Conservation (phyloP, 2,888 invertebrate species). For the Nebria brevicollis region DNA sequence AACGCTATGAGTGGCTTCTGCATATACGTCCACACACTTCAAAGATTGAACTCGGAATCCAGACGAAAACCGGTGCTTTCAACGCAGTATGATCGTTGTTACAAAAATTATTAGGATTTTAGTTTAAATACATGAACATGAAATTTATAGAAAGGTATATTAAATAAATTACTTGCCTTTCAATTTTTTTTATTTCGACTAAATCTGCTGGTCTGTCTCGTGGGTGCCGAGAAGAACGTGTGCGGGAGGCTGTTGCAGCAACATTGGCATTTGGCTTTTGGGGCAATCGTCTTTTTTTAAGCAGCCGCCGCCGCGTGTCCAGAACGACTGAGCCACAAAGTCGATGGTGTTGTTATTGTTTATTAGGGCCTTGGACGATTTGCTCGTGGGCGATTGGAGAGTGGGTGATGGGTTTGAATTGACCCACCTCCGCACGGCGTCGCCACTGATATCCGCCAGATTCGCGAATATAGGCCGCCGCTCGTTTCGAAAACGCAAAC, state of each 20-base stretch:
- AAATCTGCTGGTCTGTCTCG: constrained; percentile 70
- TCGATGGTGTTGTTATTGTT: constrained; percentile 69
- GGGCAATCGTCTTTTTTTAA: constrained; percentile 56
- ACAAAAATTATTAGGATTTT: no score
- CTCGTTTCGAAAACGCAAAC: background rate
- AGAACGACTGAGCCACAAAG: constrained; percentile 59
- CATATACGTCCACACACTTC: no score
- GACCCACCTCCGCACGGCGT: constrained; percentile 70
- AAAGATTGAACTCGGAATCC: no score
- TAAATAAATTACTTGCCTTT: no score
- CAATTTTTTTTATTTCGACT: no score
- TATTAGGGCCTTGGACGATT: constrained; percentile 50
- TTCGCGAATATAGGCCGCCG: constrained; percentile 59
- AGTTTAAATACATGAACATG: no score
- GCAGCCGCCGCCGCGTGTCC: constrained; percentile 49
- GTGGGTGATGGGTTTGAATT: constrained; percentile 68
- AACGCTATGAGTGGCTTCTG: no score
- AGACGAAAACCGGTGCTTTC: no score
- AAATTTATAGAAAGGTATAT: no score
- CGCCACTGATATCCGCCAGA: constrained; percentile 71
- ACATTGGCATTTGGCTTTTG: constrained; percentile 67
- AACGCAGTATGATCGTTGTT: no score
- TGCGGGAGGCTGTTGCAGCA: constrained; percentile 66
- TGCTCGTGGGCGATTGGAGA: constrained; percentile 52
- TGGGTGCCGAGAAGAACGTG: constrained; percentile 60